Base-by-base conservation (phyloP, 2,797 vertebrate genomes). In the Odontamblyopus rebecca region DNA sequence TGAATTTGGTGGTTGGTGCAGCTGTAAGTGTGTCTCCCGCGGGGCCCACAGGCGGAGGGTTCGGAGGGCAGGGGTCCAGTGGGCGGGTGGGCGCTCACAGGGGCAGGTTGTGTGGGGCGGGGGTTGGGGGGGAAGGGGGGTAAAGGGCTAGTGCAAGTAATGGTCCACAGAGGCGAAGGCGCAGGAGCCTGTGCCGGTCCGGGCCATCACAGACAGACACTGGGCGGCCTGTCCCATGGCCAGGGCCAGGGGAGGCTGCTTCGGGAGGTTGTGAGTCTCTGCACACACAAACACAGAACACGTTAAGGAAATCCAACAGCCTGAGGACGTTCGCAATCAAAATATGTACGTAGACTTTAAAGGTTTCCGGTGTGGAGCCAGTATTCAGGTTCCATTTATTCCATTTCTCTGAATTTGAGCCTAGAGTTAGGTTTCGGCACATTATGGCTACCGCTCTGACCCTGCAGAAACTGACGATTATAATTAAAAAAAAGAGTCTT, bases 261-360 rank as follows among this genome's bases (percentile, higher is more conserved):
- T 99, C 94, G 98, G 98, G 94, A 99, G 94, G 90, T 98, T 99
- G 93, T 99, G 97, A 89, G 97, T 98, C 95, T 98, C 98, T 99
- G 94, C 0, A 41, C 44, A 63, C 18, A 38, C n/a, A 18, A 51
- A 41, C 19, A 59, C 18, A 60, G 0, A 30, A 30, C 2, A 32
- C 16, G 8, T 26, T 57, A 2, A 57, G 54, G 16, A 44, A 44
- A 41, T n/a, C 19, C 54, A 56, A 19, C 13, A 18, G 19, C 50
- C 50, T 18, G 18, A 51, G 4, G 48, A 50, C 4, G 6, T 35
- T 35, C 35, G 0, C 6, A 35, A 41, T 41, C 38, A 44, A 44
- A 15, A 48, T 16, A 48, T 15, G 4, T 48, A 48, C 3, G 13
- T 4, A 15, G 13, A 48, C 44, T 48, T 15, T 13, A 48, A 13